These are phyloP conservation scores for Mobula hypostoma DNA, from an alignment of 2,113 vertebrate genomes.

Conservation along the genomic window DNA sequence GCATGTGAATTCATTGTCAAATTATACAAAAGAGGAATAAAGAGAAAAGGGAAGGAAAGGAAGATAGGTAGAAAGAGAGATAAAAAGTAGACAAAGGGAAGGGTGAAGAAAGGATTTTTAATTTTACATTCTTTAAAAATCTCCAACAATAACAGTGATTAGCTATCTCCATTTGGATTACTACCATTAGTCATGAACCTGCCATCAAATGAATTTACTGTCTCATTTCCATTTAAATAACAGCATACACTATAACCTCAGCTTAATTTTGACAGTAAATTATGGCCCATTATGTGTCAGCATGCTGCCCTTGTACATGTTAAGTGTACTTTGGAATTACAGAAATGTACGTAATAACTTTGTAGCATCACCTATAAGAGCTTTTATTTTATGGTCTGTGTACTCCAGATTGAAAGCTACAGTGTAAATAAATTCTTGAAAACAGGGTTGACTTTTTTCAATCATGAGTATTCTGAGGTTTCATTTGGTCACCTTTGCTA, in stretches of 20 bases:
- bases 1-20: background rate
- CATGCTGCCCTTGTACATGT: background rate
- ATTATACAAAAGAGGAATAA: background rate
- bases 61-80: background rate
- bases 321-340: background rate
- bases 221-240: background rate
- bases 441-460: background rate
- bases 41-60: background rate
- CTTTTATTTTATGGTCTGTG: conserved; percentile 27
- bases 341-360: background rate
- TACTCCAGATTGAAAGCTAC: conserved; percentile 21
- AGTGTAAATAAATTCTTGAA: conserved; percentile 34
- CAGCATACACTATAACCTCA: background rate
- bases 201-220: background rate
- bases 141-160: background rate
- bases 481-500: conserved; percentile 13
- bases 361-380: background rate
- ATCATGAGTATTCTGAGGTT: background rate
- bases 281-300: background rate
- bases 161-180: background rate
- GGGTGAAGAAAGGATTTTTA: background rate
- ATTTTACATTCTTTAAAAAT: background rate
- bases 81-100: background rate
- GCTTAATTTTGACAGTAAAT: background rate
- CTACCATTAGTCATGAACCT: background rate